Conservation (phyloP, 1,140 invertebrate species). For the Arion vulgaris region DNA sequence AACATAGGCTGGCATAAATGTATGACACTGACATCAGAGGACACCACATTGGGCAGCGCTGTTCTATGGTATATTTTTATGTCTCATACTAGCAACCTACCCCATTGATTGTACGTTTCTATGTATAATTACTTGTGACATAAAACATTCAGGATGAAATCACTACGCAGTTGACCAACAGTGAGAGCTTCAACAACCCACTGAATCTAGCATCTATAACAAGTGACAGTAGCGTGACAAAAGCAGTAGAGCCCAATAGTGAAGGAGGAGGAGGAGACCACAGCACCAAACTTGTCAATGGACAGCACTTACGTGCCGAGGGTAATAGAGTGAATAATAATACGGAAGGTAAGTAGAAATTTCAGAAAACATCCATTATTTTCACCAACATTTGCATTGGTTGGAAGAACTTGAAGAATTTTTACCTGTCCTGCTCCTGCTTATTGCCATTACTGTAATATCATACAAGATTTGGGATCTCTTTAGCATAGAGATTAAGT, state of each 20-base stretch:
- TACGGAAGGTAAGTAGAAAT: slow-evolving; percentile 7
- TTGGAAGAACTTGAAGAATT: no score
- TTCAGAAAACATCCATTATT: background rate
- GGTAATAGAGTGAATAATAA: slow-evolving; percentile 35
- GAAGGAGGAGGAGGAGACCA: slow-evolving; percentile 24
- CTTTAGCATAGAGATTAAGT: no score
- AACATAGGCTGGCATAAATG: no score
- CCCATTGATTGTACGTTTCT: no score
- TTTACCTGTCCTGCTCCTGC: no score
- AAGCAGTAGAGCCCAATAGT: background rate
- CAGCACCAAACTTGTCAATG: slow-evolving; percentile 37
- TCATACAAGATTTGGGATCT: no score
- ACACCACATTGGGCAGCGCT: no score
- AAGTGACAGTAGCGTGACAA: slow-evolving; percentile 21
- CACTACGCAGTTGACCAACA: slow-evolving; percentile 25
- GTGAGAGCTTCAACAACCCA: slow-evolving; percentile 39
- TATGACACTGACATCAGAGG: no score
- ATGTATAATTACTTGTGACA: background rate
- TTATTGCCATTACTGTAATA: no score
- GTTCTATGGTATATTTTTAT: no score
- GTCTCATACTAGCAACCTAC: no score
- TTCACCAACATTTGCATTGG: no score
- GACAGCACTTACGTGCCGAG: slow-evolving; percentile 14
- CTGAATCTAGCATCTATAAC: slow-evolving; percentile 30
- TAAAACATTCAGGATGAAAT: background rate